phyloP scores from a whole-genome alignment of 2,113 vertebrate species.

The Istiophorus platypterus region DNA sequence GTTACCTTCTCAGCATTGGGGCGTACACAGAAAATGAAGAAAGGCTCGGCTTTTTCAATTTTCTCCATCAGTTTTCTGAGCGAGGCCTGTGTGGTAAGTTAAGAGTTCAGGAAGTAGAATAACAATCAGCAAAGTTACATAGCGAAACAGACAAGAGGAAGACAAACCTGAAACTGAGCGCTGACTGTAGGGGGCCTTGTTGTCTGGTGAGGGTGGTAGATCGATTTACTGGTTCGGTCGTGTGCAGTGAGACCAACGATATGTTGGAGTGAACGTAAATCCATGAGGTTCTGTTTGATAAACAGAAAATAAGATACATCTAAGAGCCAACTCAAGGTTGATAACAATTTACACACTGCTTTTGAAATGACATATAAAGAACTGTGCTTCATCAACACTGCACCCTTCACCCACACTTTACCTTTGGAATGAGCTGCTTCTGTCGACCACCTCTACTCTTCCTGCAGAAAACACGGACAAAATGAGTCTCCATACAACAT shows the following conservation, averaged over 20 bases:
- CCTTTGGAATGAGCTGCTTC: slow-evolving; percentile 98
- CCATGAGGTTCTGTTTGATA: slow-evolving; percentile 89
- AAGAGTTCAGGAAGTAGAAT: no score
- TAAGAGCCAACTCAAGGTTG: neutral
- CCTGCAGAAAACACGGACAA: slow-evolving; percentile 80
- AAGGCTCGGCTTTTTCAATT: slow-evolving; percentile 89
- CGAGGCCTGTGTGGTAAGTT: slow-evolving; percentile 85
- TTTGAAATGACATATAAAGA: neutral
- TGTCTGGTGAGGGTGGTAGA: slow-evolving; percentile 89
- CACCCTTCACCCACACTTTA: slow-evolving; percentile 60
- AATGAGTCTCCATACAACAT: neutral
- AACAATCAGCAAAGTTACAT: neutral
- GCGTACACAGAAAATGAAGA: slow-evolving; percentile 95
- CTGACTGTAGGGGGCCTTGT: slow-evolving; percentile 90
- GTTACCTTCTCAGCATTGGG: slow-evolving; percentile 93
- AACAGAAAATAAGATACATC: neutral
- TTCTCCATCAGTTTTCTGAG: slow-evolving; percentile 90
- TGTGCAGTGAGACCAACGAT: slow-evolving; percentile 90
- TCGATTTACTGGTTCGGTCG: slow-evolving; percentile 89
- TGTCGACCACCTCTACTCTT: slow-evolving; percentile 88
- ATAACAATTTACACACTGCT: neutral
- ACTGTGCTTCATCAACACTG: neutral
- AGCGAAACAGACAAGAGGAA: neutral
- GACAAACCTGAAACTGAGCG: slow-evolving; percentile 93
- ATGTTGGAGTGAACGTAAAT: slow-evolving; percentile 90